phyloP scores from a whole-genome alignment of 2,113 vertebrate species.

The Thymallus thymallus region DNA sequence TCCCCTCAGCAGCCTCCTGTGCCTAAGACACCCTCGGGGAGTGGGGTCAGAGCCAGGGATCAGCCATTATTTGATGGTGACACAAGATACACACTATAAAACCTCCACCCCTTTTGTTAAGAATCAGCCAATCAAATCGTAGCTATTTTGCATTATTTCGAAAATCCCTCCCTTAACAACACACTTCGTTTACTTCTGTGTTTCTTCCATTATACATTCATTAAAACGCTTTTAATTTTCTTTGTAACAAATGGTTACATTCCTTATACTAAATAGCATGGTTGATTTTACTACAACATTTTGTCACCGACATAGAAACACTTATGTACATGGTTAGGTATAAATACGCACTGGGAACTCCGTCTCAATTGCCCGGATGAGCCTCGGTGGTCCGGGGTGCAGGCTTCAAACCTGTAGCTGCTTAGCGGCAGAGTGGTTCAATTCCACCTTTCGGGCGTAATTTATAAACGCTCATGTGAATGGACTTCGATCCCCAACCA shows the following conservation, averaged over 20 bases:
- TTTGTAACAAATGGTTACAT: too few relatives aligned
- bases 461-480: background rate
- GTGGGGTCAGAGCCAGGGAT: too few relatives aligned
- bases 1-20: too few relatives aligned
- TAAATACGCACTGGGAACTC: fast-evolving
- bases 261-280: background rate
- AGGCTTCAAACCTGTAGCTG: conserved; percentile 99
- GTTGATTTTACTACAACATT: too few relatives aligned
- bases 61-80: too few relatives aligned
- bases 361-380: conserved; percentile 50
- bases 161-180: background rate
- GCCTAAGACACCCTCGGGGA: too few relatives aligned
- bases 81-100: too few relatives aligned
- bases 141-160: conserved; percentile 24
- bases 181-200: background rate
- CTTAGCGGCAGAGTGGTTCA: conserved; percentile 99
- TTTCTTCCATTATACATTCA: background rate
- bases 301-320: conserved; percentile 22
- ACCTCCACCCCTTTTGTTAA: conserved; percentile 12
- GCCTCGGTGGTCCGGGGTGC: conserved; percentile 99
- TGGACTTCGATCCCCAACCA: too few relatives aligned
- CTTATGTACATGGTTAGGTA: fast-evolving
- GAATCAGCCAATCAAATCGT: conserved; percentile 50
- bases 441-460: conserved; percentile 97
- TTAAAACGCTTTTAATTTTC: background rate